Evolutionary conservation across 2,888 invertebrate genomes (phyloP).

Genomic region (Drosophila ochracea): DNA sequence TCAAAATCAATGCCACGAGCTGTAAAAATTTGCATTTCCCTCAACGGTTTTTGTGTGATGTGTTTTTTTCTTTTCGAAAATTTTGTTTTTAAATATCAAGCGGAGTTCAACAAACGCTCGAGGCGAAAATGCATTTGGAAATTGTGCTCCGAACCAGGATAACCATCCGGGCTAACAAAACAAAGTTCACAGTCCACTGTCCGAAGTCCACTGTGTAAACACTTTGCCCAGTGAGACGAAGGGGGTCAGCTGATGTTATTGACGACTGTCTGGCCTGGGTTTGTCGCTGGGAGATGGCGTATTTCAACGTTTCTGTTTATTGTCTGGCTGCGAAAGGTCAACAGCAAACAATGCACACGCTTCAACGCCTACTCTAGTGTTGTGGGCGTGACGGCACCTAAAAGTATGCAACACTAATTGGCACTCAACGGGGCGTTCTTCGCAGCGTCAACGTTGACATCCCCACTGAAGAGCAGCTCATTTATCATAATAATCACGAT

Average conservation of each 20-base stretch:
- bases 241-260: constrained; percentile 57
- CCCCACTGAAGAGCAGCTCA: constrained; percentile 56
- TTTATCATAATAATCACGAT: constrained; percentile 76
- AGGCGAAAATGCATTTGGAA: constrained; percentile 74
- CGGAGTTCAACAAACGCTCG: constrained; percentile 69
- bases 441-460: constrained; percentile 48
- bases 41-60: constrained; percentile 40
- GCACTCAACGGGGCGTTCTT: constrained; percentile 52
- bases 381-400: constrained; percentile 49
- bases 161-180: constrained; percentile 51
- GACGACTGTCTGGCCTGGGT: constrained; percentile 73
- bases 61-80: constrained; percentile 37
- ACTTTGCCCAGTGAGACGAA: constrained; percentile 8
- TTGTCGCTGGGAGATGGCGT: constrained; percentile 46
- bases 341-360: constrained; percentile 65
- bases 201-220: constrained; percentile 61
- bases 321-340: constrained; percentile 67
- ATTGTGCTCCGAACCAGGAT: constrained; percentile 53
- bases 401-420: constrained; percentile 72
- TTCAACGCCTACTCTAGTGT: constrained; percentile 49
- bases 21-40: constrained; percentile 76
- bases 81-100: constrained; percentile 62
- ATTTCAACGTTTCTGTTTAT: constrained; percentile 49
- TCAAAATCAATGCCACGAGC: constrained; percentile 78
- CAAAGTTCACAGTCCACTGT: constrained; percentile 37